Conservation (phyloP, 2,888 invertebrate genomes). For the Drosophila quasianomalipes region DNA sequence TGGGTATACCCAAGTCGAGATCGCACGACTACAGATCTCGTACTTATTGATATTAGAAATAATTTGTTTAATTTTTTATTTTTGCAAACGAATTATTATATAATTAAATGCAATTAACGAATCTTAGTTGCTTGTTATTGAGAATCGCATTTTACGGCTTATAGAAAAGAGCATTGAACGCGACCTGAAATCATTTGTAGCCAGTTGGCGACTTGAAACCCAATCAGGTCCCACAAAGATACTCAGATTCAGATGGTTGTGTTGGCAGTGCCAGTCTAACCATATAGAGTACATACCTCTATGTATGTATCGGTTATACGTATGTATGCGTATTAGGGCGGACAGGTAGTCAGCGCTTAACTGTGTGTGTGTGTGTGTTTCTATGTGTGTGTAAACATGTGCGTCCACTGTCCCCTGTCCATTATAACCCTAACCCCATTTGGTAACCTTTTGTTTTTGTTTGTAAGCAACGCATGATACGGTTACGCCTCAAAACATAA, state of each 20-base stretch:
- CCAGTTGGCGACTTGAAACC: constrained; percentile 35
- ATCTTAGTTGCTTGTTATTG: constrained; percentile 27
- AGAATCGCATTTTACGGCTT: constrained; percentile 32
- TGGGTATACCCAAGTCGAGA: neutral
- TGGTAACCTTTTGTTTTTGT: constrained; percentile 39
- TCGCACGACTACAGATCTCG: neutral
- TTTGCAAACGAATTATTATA: constrained; percentile 53
- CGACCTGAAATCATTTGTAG: constrained; percentile 39
- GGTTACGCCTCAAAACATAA: constrained; percentile 35
- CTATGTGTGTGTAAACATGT: constrained; percentile 30
- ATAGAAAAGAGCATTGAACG: constrained; percentile 69
- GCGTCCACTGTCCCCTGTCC: constrained; percentile 8
- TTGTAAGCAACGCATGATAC: constrained; percentile 31
- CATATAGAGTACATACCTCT: constrained; percentile 34
- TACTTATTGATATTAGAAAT: constrained; percentile 1
- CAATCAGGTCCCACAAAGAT: constrained; percentile 35
- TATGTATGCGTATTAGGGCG: constrained; percentile 48
- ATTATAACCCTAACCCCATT: constrained; percentile 51
- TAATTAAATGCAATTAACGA: constrained; percentile 45
- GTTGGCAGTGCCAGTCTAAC: constrained; percentile 42
- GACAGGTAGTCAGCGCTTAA: constrained; percentile 56
- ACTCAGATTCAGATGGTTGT: constrained; percentile 17
- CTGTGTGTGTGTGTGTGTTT: neutral
- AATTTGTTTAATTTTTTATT: constrained; percentile 36
- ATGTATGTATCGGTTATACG: neutral